phyloP scores from a whole-genome alignment of 2,888 invertebrate species.

The Cryptocephalus primarius region DNA sequence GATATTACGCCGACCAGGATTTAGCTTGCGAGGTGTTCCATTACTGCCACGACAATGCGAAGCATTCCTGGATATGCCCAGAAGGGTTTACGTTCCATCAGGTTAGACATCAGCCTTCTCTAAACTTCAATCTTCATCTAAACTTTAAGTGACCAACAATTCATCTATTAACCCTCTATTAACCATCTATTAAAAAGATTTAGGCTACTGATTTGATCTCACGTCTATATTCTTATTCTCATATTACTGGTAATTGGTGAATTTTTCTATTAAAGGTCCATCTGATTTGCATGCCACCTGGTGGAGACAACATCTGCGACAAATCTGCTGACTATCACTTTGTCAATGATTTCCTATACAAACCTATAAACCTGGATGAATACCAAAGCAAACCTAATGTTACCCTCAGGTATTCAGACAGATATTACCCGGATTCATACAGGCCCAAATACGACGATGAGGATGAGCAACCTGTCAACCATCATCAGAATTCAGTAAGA shows the following conservation, averaged over 20 bases:
- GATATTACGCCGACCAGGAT: constrained; percentile 85
- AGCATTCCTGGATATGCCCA: constrained; percentile 89
- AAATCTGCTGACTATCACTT: constrained; percentile 84
- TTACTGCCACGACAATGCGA: constrained; percentile 81
- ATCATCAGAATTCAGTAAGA: constrained; percentile 31
- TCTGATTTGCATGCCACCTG: constrained; percentile 86
- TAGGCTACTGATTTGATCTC: too few species aligned
- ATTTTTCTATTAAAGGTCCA: constrained; percentile 54
- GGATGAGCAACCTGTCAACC: constrained; percentile 37
- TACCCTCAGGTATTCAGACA: constrained; percentile 66
- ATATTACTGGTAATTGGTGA: too few species aligned
- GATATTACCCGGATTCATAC: constrained; percentile 74
- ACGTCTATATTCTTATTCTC: too few species aligned
- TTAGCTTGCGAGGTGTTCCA: constrained; percentile 87
- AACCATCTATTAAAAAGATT: too few species aligned
- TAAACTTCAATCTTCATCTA: too few species aligned
- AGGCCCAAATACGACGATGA: constrained; percentile 48
- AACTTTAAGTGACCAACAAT: too few species aligned
- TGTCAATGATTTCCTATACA: constrained; percentile 86
- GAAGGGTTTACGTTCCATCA: constrained; percentile 83
- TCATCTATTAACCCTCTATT: too few species aligned
- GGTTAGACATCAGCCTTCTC: constrained; percentile 35
- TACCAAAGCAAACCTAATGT: constrained; percentile 71
- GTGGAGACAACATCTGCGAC: constrained; percentile 78
- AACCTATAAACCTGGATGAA: constrained; percentile 75